These are phyloP conservation scores for Hyles lineata DNA, from an alignment of 2,888 invertebrate species.

Conservation along the genomic window DNA sequence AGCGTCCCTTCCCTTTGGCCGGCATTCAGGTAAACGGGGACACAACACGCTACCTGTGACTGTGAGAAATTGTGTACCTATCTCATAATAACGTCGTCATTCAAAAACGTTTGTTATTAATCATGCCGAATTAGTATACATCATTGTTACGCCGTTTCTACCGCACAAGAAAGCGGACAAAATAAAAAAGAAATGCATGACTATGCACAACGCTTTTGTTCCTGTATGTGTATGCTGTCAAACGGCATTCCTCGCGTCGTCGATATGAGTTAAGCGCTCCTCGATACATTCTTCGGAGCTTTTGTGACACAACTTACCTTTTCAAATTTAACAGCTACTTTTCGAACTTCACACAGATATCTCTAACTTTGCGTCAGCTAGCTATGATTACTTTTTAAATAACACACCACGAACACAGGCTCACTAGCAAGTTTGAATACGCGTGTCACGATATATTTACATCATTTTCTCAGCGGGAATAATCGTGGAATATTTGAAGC, in stretches of 20 bases:
- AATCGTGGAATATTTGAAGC: constrained; percentile 57
- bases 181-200: constrained; percentile 77
- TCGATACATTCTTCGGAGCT: constrained; percentile 75
- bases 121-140: constrained; percentile 11
- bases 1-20: constrained; percentile 69
- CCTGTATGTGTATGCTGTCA: constrained; percentile 83
- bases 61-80: constrained; percentile 60
- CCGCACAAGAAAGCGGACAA: constrained; percentile 65
- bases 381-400: constrained; percentile 50
- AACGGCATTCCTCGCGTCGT: constrained; percentile 82
- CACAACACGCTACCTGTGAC: constrained; percentile 72
- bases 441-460: constrained; percentile 62
- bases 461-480: constrained; percentile 71
- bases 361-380: constrained; percentile 59
- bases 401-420: constrained; percentile 72
- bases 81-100: constrained; percentile 16
- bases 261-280: constrained; percentile 80
- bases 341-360: constrained; percentile 64
- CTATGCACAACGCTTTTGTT: constrained; percentile 83
- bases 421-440: constrained; percentile 59
- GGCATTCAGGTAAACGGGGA: constrained; percentile 74
- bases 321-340: constrained; percentile 81
- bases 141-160: constrained; percentile 44
- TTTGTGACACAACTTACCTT: constrained; percentile 83
- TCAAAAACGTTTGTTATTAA: constrained; percentile 35